These are phyloP conservation scores for Rotaria sp. DNA, from an alignment of 2,888 invertebrate species.

Conservation along the genomic window DNA sequence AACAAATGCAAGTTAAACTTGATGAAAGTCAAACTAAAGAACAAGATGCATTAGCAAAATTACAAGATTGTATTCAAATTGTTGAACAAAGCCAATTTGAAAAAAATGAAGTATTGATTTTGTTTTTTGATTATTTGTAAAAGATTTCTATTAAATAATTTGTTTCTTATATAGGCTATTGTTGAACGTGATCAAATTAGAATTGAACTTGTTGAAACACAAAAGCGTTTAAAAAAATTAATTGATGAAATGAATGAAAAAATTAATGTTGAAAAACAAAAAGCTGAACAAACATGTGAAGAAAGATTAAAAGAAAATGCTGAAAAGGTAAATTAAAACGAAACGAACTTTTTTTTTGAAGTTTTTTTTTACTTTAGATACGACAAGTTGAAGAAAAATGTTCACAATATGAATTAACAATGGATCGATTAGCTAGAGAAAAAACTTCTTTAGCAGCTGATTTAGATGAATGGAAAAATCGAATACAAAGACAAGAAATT, in stretches of 20 bases:
- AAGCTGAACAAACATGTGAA: neutral
- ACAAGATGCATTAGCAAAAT: conserved; percentile 12
- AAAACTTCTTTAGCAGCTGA: conserved; percentile 26
- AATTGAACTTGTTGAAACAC: conserved; percentile 4
- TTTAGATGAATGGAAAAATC: conserved; percentile 25
- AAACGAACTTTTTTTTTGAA: too few relatives aligned
- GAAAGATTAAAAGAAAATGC: neutral
- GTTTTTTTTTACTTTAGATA: neutral
- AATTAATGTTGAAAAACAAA: neutral
- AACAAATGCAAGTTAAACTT: neutral
- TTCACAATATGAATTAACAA: conserved; percentile 2
- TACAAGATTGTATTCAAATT: conserved; percentile 26
- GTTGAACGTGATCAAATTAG: conserved; percentile 1
- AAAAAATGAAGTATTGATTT: neutral
- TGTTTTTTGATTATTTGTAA: neutral
- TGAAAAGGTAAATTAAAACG: neutral
- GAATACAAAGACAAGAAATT: neutral
- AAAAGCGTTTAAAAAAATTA: neutral
- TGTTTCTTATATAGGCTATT: neutral
- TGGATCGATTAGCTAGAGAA: conserved; percentile 14
- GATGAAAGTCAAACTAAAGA: conserved; percentile 17
- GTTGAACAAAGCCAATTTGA: conserved; percentile 27
- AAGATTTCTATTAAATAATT: neutral
- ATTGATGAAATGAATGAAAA: neutral
- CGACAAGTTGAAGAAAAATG: neutral